phyloP scores from a whole-genome alignment of 2,113 vertebrate genomes.

The Scytalopus superciliaris region DNA sequence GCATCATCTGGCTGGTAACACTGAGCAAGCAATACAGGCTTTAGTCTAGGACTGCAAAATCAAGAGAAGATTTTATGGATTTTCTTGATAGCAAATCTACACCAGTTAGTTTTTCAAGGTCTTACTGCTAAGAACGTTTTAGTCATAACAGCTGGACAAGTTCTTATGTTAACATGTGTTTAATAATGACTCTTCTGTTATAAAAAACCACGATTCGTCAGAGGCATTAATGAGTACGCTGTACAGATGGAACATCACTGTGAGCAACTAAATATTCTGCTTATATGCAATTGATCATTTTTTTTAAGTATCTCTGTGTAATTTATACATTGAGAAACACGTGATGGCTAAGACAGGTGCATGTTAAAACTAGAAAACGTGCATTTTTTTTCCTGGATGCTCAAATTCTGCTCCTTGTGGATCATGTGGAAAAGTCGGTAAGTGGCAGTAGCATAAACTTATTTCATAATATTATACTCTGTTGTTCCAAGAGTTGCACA shows the following conservation, averaged over 20 bases:
- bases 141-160: neutral
- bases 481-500: neutral
- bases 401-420: neutral
- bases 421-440: neutral
- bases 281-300: neutral
- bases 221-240: neutral
- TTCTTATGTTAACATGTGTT: neutral
- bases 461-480: neutral
- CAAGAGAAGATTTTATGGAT: neutral
- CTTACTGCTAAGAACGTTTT: neutral
- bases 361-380: neutral
- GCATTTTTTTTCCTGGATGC: neutral
- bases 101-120: neutral
- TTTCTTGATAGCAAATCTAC: neutral
- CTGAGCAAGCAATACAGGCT: neutral
- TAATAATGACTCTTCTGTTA: conserved; percentile 10
- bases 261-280: conserved; percentile 16
- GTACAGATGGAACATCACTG: neutral
- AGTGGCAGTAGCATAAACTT: neutral
- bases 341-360: neutral
- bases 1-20: neutral
- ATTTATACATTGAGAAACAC: neutral
- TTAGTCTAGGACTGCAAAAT: neutral
- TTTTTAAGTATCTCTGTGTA: neutral
- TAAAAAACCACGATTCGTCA: neutral